Base-by-base conservation (phyloP, 2,113 vertebrate species). In the Chionodraco myersi region DNA sequence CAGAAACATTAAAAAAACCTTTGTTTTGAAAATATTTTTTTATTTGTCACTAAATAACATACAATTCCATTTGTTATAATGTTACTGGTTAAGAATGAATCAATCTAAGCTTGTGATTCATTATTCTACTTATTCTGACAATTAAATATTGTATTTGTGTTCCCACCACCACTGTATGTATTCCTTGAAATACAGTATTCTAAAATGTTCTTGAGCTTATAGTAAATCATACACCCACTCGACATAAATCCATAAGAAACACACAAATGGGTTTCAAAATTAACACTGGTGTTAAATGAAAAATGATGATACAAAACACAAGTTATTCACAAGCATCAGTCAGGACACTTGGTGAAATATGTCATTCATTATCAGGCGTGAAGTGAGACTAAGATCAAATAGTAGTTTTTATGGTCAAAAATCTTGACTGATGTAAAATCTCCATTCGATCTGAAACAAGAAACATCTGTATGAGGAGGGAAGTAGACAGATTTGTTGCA, bases 401-500 rank as follows among this genome's bases (percentile, higher is more conserved):
- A 72, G 58, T 58, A 1, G 23, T 78, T 83, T 84, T 68, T 63
- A 70, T 68, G 52, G 76, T 80, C 34, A 77, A 70, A 83, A 79
- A 67, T 72, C 56, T 80, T 73, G 73, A 79, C 76, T 79, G 81
- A 79, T 75, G 26, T 61, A 63, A 36, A 67, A 86, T 80, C 67
- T 62, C 66, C 57, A 63, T 49, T 62, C 59, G 61, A 71, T 34
- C 23, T 21, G 16, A 83, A 91, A 89, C 73, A 58, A 88, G 80
- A 82, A 88, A 75, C 85, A 88, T 91, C 85, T 91, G 91, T 70
- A 67, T 47, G 18, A 81, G 71, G 84, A 66, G 54, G 41, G 23
- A 62, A 79, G 68, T 21, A 54, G 60, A 81, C 79, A 80, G 48
- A 88, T 86, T 80, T 75, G 77, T 73, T 69, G 45, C 66, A 88